Conservation (phyloP, 2,888 invertebrate genomes). For the Nomada lathburiana region DNA sequence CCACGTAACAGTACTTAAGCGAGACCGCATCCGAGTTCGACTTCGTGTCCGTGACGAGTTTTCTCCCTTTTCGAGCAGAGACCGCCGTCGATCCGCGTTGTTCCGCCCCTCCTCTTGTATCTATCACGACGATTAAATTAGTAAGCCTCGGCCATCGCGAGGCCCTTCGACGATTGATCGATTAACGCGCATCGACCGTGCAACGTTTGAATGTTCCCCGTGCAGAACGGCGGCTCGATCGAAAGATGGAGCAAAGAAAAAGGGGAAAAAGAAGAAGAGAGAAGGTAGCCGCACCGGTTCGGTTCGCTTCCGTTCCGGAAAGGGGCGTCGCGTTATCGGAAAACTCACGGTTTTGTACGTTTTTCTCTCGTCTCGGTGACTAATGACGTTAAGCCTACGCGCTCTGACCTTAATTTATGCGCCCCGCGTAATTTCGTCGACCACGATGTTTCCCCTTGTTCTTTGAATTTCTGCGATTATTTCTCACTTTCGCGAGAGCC, state of each 20-base stretch:
- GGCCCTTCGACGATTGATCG: slow-evolving; percentile 43
- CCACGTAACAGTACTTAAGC: slow-evolving; percentile 58
- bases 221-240: not conserved
- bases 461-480: not conserved
- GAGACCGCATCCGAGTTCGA: slow-evolving; percentile 42
- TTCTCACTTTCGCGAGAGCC: not conserved
- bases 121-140: slow-evolving; percentile 68
- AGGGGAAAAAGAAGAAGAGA: not conserved
- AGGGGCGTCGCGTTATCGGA: slow-evolving; percentile 14
- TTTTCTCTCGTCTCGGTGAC: slow-evolving; percentile 22
- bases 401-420: slow-evolving; percentile 24
- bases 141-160: slow-evolving; percentile 34
- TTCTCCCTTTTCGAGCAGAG: not conserved
- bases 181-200: slow-evolving; percentile 31
- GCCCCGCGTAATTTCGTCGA: slow-evolving; percentile 1
- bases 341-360: slow-evolving; percentile 22
- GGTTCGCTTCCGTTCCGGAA: slow-evolving; percentile 24
- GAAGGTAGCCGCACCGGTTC: not conserved
- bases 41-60: slow-evolving; percentile 43
- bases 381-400: slow-evolving; percentile 29
- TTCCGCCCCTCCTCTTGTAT: slow-evolving; percentile 26
- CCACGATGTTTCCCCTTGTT: not conserved
- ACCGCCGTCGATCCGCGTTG: not conserved
- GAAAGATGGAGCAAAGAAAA: not conserved
- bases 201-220: slow-evolving; percentile 28